Percentiles rank a stretch among this genome's conserved stretches.
These are phyloP conservation scores for Labrus mixtus DNA, from an alignment of 2,113 vertebrate species.

Conservation along the genomic window DNA sequence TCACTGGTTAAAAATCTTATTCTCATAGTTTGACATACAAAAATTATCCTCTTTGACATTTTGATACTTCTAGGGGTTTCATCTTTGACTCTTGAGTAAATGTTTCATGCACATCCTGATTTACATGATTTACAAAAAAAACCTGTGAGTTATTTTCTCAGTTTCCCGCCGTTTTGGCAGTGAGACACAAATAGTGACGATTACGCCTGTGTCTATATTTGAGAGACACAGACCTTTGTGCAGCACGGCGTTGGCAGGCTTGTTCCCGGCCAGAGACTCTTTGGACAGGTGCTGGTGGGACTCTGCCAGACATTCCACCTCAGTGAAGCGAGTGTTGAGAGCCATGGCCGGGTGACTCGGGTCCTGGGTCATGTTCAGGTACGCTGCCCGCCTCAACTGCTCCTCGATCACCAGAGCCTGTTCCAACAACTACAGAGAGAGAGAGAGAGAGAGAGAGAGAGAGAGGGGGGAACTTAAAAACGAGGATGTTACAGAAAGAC, in stretches of 20 bases:
- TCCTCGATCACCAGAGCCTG: constrained; percentile 99
- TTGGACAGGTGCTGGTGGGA: constrained; percentile 99
- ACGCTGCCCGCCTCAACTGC: constrained; percentile 93
- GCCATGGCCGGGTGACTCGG: constrained; percentile 96
- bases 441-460: neutral
- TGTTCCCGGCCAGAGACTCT: constrained; percentile 97
- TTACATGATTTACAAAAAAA: too few relatives aligned
- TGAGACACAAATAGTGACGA: neutral
- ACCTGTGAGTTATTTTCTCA: neutral
- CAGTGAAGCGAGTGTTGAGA: constrained; percentile 93
- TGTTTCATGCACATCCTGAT: too few relatives aligned
- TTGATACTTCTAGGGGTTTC: too few relatives aligned
- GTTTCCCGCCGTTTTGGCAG: neutral
- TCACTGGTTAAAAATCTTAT: too few relatives aligned
- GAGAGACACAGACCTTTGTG: constrained; percentile 90
- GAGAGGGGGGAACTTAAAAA: neutral
- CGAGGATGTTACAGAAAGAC: too few relatives aligned
- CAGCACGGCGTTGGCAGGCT: constrained; percentile 95
- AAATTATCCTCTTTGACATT: too few relatives aligned
- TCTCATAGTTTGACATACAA: too few relatives aligned
- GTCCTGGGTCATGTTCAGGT: constrained; percentile 99
- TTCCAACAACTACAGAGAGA: constrained; percentile 88
- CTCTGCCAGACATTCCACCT: constrained; percentile 98
- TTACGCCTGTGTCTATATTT: neutral
- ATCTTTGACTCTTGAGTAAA: too few relatives aligned